Percentiles rank a stretch among this genome's conserved stretches.
phyloP scores from a whole-genome alignment of 2,888 invertebrate genomes.

The Acleris cristana region DNA sequence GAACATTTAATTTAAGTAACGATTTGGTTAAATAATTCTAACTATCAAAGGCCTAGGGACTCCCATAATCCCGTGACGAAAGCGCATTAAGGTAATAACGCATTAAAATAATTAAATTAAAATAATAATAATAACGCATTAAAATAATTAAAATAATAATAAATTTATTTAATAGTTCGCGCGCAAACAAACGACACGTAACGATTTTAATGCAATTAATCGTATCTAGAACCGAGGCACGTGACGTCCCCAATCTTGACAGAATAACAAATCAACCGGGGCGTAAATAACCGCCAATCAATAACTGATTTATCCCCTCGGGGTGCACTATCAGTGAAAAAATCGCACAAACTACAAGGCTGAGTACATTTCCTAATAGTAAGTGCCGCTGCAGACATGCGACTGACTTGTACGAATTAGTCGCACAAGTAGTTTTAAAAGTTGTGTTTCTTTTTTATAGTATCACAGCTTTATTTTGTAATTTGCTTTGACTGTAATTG shows the following conservation, averaged over 20 bases:
- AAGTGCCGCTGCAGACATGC: conserved; percentile 10
- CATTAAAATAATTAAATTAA: too few species aligned
- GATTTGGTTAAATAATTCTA: too few species aligned
- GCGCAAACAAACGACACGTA: not conserved
- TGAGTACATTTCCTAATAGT: conserved; percentile 21
- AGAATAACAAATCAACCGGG: conserved; percentile 68
- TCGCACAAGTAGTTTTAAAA: not conserved
- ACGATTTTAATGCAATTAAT: conserved; percentile 27
- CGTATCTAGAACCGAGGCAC: conserved; percentile 44
- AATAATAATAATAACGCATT: too few species aligned
- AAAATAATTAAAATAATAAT: too few species aligned
- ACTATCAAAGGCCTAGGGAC: too few species aligned
- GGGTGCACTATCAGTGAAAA: conserved; percentile 60
- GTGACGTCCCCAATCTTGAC: conserved; percentile 54
- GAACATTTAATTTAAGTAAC: too few species aligned
- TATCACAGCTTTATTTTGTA: too few species aligned
- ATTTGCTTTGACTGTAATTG: too few species aligned
- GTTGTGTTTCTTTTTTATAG: too few species aligned
- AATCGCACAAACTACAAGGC: conserved; percentile 47
- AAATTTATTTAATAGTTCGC: too few species aligned
- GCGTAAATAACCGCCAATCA: conserved; percentile 80
- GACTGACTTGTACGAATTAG: not conserved
- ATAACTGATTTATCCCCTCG: conserved; percentile 75
- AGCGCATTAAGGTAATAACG: too few species aligned
- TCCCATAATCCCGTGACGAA: too few species aligned